A percentile compares a stretch with the other conserved stretches of the same genome.
Conservation (phyloP, 2,888 invertebrate species). For the Deroplatys truncata region DNA sequence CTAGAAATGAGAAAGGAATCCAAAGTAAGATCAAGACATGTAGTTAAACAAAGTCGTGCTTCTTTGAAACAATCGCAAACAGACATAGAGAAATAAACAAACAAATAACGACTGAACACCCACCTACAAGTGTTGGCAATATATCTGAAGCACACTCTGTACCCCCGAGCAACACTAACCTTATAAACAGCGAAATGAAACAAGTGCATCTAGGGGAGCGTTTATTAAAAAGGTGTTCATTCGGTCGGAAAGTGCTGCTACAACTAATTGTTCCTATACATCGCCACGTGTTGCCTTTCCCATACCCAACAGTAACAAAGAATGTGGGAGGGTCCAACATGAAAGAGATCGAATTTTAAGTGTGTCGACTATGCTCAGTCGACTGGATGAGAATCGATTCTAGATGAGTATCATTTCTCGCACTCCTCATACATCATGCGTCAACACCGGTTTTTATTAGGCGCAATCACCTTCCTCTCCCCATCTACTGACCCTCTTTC, state of each 20-base stretch:
- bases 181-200: neutral
- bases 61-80: neutral
- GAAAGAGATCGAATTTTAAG: slow-evolving; percentile 5
- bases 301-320: neutral
- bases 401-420: neutral
- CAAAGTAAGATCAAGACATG: no score
- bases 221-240: neutral
- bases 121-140: neutral
- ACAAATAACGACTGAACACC: neutral
- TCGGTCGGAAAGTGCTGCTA: neutral
- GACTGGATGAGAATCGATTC: neutral
- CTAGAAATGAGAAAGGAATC: no score
- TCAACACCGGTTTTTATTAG: neutral
- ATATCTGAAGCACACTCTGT: neutral
- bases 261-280: neutral
- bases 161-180: neutral
- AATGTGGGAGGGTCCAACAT: neutral
- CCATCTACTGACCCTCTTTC: no score
- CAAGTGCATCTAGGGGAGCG: neutral
- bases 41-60: neutral
- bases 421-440: neutral
- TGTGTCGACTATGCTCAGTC: neutral
- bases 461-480: neutral
- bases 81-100: neutral
- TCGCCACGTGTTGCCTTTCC: neutral